phyloP scores from a whole-genome alignment of 2,888 invertebrate genomes.

The Machimus rusticus region DNA sequence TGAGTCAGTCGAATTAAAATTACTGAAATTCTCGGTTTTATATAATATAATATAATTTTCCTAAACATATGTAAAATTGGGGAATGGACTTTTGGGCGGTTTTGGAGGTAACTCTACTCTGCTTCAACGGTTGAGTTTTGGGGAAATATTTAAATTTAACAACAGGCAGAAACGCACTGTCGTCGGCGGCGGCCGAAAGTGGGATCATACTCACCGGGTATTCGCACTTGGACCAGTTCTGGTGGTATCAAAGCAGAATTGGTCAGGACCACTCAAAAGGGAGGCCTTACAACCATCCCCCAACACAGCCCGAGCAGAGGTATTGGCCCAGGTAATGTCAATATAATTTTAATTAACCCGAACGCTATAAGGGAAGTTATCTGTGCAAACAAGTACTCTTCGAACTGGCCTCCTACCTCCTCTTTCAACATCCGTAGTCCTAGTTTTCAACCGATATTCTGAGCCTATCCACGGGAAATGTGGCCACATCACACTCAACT shows the following conservation, averaged over 20 bases:
- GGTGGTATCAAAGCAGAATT: no score
- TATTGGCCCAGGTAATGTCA: background rate
- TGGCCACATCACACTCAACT: background rate
- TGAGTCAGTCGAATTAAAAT: slow-evolving; percentile 13
- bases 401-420: no score
- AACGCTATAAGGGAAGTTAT: background rate
- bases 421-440: no score
- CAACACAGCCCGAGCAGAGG: background rate
- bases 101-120: no score
- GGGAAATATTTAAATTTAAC: background rate
- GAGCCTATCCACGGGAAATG: background rate
- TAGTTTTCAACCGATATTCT: background rate
- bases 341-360: background rate
- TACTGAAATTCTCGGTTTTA: background rate
- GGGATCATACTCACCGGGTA: no score
- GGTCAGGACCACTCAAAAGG: no score
- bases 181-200: no score
- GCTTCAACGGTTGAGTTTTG: background rate
- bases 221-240: no score
- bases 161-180: background rate
- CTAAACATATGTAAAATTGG: background rate
- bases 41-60: background rate
- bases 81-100: background rate
- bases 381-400: background rate
- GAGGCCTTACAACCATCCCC: no score